These are phyloP conservation scores for Onychostoma macrolepis DNA, from an alignment of 2,113 vertebrate species.

Conservation along the genomic window DNA sequence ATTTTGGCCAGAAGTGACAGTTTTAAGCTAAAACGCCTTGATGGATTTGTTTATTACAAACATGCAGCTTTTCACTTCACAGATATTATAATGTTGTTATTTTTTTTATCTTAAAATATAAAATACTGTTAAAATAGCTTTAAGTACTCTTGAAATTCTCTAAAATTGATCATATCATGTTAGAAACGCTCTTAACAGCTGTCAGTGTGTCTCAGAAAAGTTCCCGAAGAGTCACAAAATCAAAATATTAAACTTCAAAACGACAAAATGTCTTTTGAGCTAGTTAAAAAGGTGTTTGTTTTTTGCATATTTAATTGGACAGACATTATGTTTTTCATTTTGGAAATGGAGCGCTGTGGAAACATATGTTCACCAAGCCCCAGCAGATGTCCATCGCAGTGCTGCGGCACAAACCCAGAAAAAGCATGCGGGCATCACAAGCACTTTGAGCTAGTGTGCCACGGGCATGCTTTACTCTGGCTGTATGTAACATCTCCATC, in stretches of 20 bases:
- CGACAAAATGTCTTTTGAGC: constrained; percentile 25
- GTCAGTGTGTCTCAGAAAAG: not conserved
- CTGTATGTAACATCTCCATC: constrained; percentile 50
- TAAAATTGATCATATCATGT: not conserved
- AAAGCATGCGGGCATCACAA: constrained; percentile 56
- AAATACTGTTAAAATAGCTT: not conserved
- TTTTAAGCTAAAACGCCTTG: too few species aligned
- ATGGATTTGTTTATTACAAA: too few species aligned
- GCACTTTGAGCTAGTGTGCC: constrained; percentile 58
- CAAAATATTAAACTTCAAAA: constrained; percentile 44
- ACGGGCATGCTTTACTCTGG: constrained; percentile 41
- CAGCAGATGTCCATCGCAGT: constrained; percentile 74
- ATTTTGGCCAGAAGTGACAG: not conserved
- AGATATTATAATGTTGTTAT: too few species aligned
- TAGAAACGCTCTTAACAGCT: not conserved
- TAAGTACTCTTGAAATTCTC: not conserved
- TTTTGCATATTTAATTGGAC: constrained; percentile 63
- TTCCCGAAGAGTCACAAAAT: not conserved
- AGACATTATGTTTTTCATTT: constrained; percentile 64
- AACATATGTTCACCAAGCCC: constrained; percentile 74
- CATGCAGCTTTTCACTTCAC: too few species aligned
- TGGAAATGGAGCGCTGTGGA: constrained; percentile 58
- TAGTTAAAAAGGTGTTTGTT: constrained; percentile 49
- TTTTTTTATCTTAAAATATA: not conserved
- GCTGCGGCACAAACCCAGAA: constrained; percentile 61